These are phyloP conservation scores for Brachyopa scutellaris DNA, from an alignment of 2,888 invertebrate genomes.

Conservation along the genomic window DNA sequence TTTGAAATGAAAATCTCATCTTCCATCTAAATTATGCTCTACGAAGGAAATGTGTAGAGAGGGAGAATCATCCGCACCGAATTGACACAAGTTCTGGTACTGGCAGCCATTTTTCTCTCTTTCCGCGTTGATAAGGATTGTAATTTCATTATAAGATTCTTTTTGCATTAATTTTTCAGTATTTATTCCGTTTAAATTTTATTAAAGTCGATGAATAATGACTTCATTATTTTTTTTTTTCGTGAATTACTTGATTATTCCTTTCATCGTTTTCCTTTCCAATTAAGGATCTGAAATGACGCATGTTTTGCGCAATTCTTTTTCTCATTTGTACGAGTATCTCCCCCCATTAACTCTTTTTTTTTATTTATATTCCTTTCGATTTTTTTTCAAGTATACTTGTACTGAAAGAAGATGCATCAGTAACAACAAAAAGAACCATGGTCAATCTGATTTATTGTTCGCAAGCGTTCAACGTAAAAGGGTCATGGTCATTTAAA, in stretches of 20 bases:
- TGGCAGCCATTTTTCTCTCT: conserved; percentile 40
- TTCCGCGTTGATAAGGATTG: conserved; percentile 47
- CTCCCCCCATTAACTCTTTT: conserved; percentile 1
- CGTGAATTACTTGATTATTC: conserved; percentile 57
- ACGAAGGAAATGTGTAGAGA: background rate
- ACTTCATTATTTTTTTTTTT: conserved; percentile 31
- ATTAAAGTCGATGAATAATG: conserved; percentile 53
- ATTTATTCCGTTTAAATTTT: conserved; percentile 56
- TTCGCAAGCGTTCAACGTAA: conserved; percentile 74
- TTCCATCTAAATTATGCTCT: conserved; percentile 68
- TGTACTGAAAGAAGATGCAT: conserved; percentile 56
- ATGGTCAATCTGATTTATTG: conserved; percentile 75
- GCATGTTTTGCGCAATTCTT: conserved; percentile 41
- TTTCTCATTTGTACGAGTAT: conserved; percentile 22
- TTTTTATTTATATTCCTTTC: conserved; percentile 6
- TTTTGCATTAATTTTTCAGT: conserved; percentile 61
- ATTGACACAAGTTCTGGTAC: conserved; percentile 14
- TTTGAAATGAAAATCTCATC: conserved; percentile 72
- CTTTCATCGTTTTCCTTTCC: conserved; percentile 54
- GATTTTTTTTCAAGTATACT: conserved; percentile 15
- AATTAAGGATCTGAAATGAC: conserved; percentile 67
- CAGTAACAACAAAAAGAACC: conserved; percentile 37
- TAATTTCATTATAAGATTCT: conserved; percentile 62
- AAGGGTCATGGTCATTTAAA: conserved; percentile 75
- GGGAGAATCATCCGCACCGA: background rate